Evolutionary conservation across 2,113 vertebrate species (phyloP).

Genomic region (Gnathonemus longibarbis): DNA sequence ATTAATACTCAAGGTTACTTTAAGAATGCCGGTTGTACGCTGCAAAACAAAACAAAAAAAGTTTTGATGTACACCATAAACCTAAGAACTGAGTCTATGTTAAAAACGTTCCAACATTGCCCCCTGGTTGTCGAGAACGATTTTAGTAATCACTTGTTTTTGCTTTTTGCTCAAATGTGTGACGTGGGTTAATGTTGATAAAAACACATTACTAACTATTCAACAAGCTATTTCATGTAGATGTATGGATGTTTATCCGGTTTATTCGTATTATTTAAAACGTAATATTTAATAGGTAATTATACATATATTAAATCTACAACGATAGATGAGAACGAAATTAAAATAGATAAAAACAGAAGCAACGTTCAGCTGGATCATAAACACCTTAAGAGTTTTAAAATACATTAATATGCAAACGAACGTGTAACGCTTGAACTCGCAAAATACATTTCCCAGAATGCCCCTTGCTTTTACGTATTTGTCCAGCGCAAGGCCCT

Average conservation of each 20-base stretch:
- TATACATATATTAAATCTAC: neutral
- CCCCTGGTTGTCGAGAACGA: neutral
- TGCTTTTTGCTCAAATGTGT: neutral
- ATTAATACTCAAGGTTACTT: neutral
- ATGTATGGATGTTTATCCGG: neutral
- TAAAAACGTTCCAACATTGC: neutral
- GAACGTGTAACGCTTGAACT: neutral
- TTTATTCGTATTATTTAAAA: neutral
- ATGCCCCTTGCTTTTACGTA: conserved; percentile 32
- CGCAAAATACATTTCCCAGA: conserved; percentile 49
- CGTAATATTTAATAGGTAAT: neutral
- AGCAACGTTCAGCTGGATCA: neutral
- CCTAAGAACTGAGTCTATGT: neutral
- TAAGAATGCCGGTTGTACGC: neutral
- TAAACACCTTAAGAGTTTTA: neutral
- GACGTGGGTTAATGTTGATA: neutral
- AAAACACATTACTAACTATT: neutral
- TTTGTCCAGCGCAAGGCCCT: conserved; percentile 32
- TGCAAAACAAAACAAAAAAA: neutral
- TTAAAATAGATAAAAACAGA: neutral
- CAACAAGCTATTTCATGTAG: neutral
- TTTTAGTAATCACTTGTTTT: neutral
- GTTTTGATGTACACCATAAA: neutral
- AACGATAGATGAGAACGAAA: neutral
- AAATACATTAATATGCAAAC: neutral